A percentile compares a stretch with the other conserved stretches of the same genome.
Conservation (phyloP, 2,888 invertebrate genomes). For the Galerucella nymphaeae region DNA sequence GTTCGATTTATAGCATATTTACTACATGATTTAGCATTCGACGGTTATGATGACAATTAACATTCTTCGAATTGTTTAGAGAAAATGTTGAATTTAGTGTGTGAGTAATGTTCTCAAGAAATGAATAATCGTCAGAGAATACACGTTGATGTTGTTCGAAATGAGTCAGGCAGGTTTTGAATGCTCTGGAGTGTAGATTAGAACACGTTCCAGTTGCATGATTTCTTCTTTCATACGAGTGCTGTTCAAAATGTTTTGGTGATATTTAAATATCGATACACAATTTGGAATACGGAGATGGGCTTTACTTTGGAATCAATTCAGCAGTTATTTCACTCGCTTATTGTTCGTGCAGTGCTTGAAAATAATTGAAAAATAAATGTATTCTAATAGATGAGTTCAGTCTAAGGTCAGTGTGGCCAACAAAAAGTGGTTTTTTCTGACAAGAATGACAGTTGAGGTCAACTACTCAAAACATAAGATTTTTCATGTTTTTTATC, state of each 20-base stretch:
- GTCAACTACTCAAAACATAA: too few relatives aligned
- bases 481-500: too few relatives aligned
- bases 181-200: neutral
- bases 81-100: slow-evolving; percentile 26
- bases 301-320: too few relatives aligned
- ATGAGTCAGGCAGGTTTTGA: slow-evolving; percentile 1
- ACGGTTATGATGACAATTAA: slow-evolving; percentile 9
- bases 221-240: neutral
- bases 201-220: neutral
- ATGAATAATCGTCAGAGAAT: slow-evolving; percentile 22
- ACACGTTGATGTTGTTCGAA: neutral
- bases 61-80: slow-evolving; percentile 31
- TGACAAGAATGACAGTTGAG: too few relatives aligned
- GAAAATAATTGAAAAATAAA: too few relatives aligned
- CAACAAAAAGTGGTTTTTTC: too few relatives aligned
- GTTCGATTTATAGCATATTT: neutral
- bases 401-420: too few relatives aligned
- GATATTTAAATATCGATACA: too few relatives aligned
- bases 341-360: too few relatives aligned
- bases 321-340: too few relatives aligned
- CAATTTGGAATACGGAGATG: too few relatives aligned
- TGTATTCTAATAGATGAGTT: too few relatives aligned
- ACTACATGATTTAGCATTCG: neutral
- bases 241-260: neutral
- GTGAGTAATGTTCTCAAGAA: slow-evolving; percentile 29